These are phyloP conservation scores for Ammospiza maritima DNA, from an alignment of 2,797 vertebrate species.

Conservation along the genomic window DNA sequence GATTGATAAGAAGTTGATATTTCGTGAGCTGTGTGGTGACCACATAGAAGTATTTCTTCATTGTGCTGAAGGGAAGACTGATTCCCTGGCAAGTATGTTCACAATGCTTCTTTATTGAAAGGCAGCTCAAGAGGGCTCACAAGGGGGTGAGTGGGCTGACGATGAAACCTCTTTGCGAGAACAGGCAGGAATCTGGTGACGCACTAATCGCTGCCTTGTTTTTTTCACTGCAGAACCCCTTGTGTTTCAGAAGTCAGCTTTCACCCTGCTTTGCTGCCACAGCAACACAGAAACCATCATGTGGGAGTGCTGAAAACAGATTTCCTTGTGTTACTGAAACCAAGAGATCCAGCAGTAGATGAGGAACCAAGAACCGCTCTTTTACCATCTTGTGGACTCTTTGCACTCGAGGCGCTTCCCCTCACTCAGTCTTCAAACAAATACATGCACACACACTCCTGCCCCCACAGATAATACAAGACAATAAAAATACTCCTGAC, in stretches of 20 bases:
- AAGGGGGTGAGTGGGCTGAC: slow-evolving; percentile 7
- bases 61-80: not conserved
- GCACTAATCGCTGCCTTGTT: not conserved
- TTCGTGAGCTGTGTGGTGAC: not conserved
- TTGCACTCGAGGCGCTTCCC: not conserved
- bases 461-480: not conserved
- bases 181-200: slow-evolving; percentile 23
- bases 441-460: too few species aligned
- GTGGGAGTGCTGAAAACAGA: not conserved
- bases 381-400: not conserved
- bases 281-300: not conserved
- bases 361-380: not conserved
- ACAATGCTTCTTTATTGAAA: slow-evolving; percentile 8
- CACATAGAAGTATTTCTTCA: not conserved
- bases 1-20: not conserved
- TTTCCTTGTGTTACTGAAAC: not conserved
- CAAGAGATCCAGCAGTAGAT: not conserved
- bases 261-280: slow-evolving; percentile 2
- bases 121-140: not conserved
- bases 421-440: not conserved
- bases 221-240: not conserved
- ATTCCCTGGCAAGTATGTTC: not conserved
- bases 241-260: not conserved
- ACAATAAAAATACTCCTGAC: not conserved
- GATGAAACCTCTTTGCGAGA: not conserved